Evolutionary conservation across 2,797 vertebrate species (phyloP), one percentile per base, ranked within the genome.

Genomic region (Ceryle rudis): DNA sequence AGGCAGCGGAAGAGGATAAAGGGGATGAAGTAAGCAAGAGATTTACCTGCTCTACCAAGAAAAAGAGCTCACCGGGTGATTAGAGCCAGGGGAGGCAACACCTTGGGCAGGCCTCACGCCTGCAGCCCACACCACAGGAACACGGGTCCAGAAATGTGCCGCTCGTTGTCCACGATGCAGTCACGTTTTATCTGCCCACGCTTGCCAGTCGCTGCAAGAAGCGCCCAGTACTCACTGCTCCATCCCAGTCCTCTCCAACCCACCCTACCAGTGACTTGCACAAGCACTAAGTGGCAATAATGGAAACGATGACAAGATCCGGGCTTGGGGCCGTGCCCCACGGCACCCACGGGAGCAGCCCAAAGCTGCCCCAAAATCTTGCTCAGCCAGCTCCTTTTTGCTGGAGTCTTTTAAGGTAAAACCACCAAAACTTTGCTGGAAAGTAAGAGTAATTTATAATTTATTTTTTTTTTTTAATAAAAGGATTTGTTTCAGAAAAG

Each of bases 401-500:
- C 58, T 17, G 2, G 26, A 93, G 87, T 80, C 75, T 60, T 89
- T 44, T 54, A 61, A 91, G 93, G 81, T 78, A 64, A 95, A 91
- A 18, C 9, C 61, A 61, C 33, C 20, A 74, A 44, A 95, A 91
- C 39, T 94, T 86, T n/a, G 41, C 7, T 18, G 51, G 37, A 70
- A 73, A 62, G 52, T 28, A 37, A 58, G 21, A 58, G 2, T 29
- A 15, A 23, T 37, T 58, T n/a, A 52, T 37, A 26, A 41, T 26
- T 25, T 19, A 23, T 35, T 35, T 64, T 88, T 78, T 82, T 64
- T 58, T 20, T 5, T 37, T 18, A 47, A 15, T 9, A 3, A 7
- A n/a, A 39, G 60, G 29, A 60, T 87, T 93, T 96, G 77, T 90
- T 95, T 97, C 85, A 90, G 77, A 95, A 96, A 95, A 95, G 94